phyloP scores from a whole-genome alignment of 2,797 vertebrate species.

The Diplodus puntazzo region DNA sequence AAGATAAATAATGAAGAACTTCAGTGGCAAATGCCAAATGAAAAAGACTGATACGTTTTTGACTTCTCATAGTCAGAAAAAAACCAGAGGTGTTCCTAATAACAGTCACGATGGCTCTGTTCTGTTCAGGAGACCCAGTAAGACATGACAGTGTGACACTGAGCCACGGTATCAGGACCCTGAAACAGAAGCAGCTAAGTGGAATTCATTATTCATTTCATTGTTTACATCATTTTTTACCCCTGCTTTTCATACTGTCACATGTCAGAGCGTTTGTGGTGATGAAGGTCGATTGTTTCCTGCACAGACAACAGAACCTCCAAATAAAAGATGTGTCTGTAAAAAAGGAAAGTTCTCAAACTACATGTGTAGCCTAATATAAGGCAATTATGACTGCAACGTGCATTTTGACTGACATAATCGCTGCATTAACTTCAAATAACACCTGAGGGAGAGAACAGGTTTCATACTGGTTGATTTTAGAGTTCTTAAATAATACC shows the following conservation, averaged over 20 bases:
- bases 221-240: neutral
- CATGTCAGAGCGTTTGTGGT: neutral
- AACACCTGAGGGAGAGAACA: neutral
- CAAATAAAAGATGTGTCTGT: too few species aligned
- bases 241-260: neutral
- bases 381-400: neutral
- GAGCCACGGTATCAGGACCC: neutral
- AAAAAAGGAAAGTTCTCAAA: too few species aligned
- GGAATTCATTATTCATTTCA: neutral
- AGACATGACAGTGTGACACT: neutral
- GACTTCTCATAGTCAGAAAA: neutral
- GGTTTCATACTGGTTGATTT: neutral
- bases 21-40: neutral
- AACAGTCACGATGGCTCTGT: neutral
- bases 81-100: neutral
- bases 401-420: neutral
- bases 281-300: neutral
- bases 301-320: neutral
- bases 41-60: neutral
- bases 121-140: neutral
- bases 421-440: neutral
- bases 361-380: too few species aligned
- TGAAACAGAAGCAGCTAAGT: neutral
- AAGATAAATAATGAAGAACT: neutral
- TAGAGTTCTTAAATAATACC: neutral